These are phyloP conservation scores for Muntiacus muntjak DNA, from an alignment of 2,113 vertebrate genomes.

Conservation along the genomic window DNA sequence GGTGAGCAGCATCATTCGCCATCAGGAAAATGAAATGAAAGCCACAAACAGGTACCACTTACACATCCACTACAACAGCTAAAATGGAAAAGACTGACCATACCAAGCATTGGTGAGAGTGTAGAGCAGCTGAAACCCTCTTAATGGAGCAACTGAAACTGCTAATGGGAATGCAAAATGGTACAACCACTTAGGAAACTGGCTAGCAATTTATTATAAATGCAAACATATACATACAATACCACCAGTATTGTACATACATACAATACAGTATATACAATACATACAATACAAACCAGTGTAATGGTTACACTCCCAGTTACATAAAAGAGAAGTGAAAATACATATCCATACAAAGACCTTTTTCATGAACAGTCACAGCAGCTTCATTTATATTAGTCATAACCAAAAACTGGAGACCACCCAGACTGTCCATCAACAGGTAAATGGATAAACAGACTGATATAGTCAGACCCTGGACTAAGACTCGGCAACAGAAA, in stretches of 20 bases:
- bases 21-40: not conserved
- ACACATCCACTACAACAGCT: no score
- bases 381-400: not conserved
- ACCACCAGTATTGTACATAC: not conserved
- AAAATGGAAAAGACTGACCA: not conserved
- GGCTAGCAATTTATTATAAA: not conserved
- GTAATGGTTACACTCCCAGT: not conserved
- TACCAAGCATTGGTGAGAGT: rapidly evolving
- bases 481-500: not conserved
- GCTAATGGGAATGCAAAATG: not conserved
- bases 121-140: not conserved
- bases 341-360: not conserved
- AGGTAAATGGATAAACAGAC: not conserved
- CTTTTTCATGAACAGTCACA: not conserved
- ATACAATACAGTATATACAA: no score
- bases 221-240: not conserved
- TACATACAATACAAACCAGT: no score
- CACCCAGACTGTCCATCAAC: not conserved
- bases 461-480: not conserved
- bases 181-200: not conserved
- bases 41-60: not conserved
- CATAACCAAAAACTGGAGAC: not conserved
- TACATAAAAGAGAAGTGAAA: not conserved
- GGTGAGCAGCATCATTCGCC: not conserved
- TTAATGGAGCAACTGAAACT: no score